A percentile compares a stretch with the other conserved stretches of the same genome.
Conservation (phyloP, 2,113 vertebrate genomes). For the Mixornis gularis region DNA sequence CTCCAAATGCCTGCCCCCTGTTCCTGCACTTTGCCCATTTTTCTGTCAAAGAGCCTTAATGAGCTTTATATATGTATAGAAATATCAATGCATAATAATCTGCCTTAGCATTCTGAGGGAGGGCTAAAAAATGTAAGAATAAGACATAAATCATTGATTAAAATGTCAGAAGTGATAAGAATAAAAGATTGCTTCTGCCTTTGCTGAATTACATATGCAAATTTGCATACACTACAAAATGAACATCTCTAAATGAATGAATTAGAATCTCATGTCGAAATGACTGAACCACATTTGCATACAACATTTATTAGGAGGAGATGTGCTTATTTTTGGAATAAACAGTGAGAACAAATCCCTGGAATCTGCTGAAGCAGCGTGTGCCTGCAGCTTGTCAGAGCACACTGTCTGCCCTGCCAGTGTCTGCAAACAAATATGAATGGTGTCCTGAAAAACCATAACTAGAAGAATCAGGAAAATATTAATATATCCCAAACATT, state of each 20-base stretch:
- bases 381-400: background rate
- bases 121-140: slow-evolving; percentile 50
- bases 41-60: slow-evolving; percentile 33
- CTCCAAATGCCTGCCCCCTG: background rate
- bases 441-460: background rate
- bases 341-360: slow-evolving; percentile 19
- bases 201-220: slow-evolving; percentile 60
- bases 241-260: slow-evolving; percentile 52
- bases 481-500: background rate
- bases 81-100: slow-evolving; percentile 50
- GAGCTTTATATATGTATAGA: slow-evolving; percentile 43
- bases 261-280: slow-evolving; percentile 40
- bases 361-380: slow-evolving; percentile 33
- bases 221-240: slow-evolving; percentile 39
- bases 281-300: slow-evolving; percentile 56
- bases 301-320: slow-evolving; percentile 35
- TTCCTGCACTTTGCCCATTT: background rate
- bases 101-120: slow-evolving; percentile 11
- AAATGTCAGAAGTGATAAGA: slow-evolving; percentile 62
- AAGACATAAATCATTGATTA: slow-evolving; percentile 61
- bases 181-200: slow-evolving; percentile 58
- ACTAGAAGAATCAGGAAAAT: background rate
- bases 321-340: slow-evolving; percentile 46
- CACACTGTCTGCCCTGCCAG: background rate
- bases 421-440: background rate